These are phyloP conservation scores for Salticus scenicus DNA, from an alignment of 2,888 invertebrate species.

Conservation along the genomic window DNA sequence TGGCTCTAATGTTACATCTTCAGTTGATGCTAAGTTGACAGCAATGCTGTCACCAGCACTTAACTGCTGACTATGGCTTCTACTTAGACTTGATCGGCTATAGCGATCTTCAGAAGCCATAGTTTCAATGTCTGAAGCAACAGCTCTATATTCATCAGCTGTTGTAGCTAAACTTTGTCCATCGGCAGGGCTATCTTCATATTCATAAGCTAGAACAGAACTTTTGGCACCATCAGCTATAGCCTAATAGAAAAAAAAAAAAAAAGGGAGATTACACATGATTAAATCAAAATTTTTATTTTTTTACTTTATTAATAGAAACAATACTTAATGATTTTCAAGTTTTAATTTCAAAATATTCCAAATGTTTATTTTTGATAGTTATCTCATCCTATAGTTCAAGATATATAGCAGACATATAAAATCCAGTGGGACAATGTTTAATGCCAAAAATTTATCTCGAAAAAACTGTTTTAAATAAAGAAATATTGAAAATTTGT, in stretches of 20 bases:
- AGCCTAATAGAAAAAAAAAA: slow-evolving; percentile 29
- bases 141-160: slow-evolving; percentile 55
- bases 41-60: slow-evolving; percentile 66
- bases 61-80: slow-evolving; percentile 58
- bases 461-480: no score
- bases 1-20: slow-evolving; percentile 72
- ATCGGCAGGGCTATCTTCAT: slow-evolving; percentile 66
- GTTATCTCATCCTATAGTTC: no score
- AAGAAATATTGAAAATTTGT: no score
- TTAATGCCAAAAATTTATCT: no score
- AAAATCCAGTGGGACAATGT: no score
- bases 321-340: no score
- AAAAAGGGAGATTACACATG: background rate
- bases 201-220: slow-evolving; percentile 57
- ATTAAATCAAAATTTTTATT: background rate
- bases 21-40: slow-evolving; percentile 71
- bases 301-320: background rate
- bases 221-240: slow-evolving; percentile 62
- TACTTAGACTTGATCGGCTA: slow-evolving; percentile 55
- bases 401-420: no score
- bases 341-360: no score
- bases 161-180: slow-evolving; percentile 68
- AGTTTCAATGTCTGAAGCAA: slow-evolving; percentile 42
- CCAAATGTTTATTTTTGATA: no score
- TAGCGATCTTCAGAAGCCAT: slow-evolving; percentile 61